Conservation (phyloP, 2,797 vertebrate species). For the Holocentrus rufus region DNA sequence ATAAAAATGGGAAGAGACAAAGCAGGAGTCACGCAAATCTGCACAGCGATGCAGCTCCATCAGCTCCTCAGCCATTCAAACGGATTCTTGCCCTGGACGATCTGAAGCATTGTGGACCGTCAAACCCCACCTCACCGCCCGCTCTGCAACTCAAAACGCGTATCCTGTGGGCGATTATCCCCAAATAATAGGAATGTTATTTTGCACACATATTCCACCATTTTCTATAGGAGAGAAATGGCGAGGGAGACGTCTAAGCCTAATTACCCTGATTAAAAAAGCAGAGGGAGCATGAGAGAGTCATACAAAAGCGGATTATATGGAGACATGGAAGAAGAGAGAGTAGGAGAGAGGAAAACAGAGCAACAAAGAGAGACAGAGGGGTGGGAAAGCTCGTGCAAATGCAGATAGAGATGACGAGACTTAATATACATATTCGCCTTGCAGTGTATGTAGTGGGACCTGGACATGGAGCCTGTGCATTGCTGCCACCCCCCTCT, state of each 20-base stretch:
- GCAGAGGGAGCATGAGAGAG: conserved; percentile 58
- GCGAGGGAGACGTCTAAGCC: conserved; percentile 47
- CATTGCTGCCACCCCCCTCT: conserved; percentile 29
- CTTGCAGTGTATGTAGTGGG: conserved; percentile 4
- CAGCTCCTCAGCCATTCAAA: conserved; percentile 43
- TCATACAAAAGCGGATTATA: conserved; percentile 71
- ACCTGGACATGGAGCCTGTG: conserved; percentile 37
- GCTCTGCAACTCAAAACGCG: conserved; percentile 42
- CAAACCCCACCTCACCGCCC: conserved; percentile 39
- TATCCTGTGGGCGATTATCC: conserved; percentile 28
- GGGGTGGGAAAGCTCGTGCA: conserved; percentile 26
- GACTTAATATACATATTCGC: conserved; percentile 20
- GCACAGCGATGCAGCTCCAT: conserved; percentile 30
- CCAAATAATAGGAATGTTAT: conserved; percentile 32
- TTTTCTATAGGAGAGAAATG: conserved; percentile 41
- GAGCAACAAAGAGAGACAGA: conserved; percentile 4
- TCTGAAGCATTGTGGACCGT: conserved; percentile 42
- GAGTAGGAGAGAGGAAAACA: conserved; percentile 31
- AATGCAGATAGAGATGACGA: conserved; percentile 34
- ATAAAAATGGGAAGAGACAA: conserved; percentile 13
- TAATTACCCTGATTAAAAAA: conserved; percentile 72
- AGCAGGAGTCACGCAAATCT: conserved; percentile 32
- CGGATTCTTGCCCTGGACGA: conserved; percentile 40
- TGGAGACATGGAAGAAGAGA: conserved; percentile 56
- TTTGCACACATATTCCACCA: conserved; percentile 31